phyloP scores from a whole-genome alignment of 2,888 invertebrate species.

The Heliconius erato region DNA sequence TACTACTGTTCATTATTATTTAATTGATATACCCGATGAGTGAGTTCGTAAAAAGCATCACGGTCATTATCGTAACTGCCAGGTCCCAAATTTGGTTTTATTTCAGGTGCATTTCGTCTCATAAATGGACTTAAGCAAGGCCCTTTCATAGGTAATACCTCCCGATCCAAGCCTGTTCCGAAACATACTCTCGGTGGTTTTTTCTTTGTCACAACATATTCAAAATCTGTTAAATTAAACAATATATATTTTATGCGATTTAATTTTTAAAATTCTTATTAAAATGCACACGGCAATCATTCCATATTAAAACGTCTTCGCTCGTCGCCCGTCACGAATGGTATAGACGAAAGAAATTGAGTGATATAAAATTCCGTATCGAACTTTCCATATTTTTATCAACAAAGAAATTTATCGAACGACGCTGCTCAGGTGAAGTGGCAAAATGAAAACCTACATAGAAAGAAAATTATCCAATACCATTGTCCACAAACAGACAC shows the following conservation, averaged over 20 bases:
- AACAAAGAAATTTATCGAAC: neutral
- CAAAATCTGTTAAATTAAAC: conserved; percentile 74
- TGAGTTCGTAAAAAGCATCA: conserved; percentile 73
- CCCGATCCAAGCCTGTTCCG: conserved; percentile 78
- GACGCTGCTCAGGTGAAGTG: neutral
- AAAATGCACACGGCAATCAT: neutral
- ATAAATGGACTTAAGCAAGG: conserved; percentile 80
- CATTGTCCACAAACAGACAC: neutral
- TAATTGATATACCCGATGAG: conserved; percentile 63
- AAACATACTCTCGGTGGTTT: conserved; percentile 80
- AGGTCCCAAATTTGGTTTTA: conserved; percentile 68
- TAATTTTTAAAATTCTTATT: no score
- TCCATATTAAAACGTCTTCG: neutral
- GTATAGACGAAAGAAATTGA: neutral
- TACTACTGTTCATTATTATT: neutral
- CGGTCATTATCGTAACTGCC: conserved; percentile 65
- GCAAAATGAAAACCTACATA: neutral
- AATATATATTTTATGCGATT: conserved; percentile 3
- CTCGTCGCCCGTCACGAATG: neutral
- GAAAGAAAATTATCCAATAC: neutral
- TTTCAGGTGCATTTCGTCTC: conserved; percentile 70
- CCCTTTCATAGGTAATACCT: conserved; percentile 76
- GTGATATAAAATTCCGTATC: neutral
- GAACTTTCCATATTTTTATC: neutral
- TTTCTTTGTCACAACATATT: conserved; percentile 84